Conservation (phyloP, 2,888 invertebrate species). For the Cryptops parisi region DNA sequence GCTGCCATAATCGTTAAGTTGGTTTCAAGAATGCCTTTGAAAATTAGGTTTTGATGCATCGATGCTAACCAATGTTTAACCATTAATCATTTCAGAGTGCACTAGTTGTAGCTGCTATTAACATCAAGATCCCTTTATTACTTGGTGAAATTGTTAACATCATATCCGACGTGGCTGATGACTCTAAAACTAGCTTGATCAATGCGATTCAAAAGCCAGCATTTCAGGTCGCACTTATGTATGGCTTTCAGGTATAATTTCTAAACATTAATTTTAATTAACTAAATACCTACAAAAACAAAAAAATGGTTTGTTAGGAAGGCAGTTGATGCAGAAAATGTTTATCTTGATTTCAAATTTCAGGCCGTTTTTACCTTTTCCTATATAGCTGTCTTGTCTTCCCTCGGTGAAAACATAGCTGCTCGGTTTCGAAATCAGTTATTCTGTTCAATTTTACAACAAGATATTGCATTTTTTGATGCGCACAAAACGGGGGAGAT, state of each 20-base stretch:
- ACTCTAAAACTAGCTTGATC: conserved; percentile 35
- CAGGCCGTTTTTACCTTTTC: conserved; percentile 74
- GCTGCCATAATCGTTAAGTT: not conserved
- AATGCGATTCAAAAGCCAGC: conserved; percentile 51
- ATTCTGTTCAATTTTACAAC: conserved; percentile 64
- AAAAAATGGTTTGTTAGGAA: no score
- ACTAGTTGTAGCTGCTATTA: conserved; percentile 67
- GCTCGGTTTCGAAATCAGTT: conserved; percentile 62
- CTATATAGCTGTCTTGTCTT: conserved; percentile 74
- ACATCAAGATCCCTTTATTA: conserved; percentile 73
- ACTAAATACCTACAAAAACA: not conserved
- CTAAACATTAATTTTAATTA: not conserved
- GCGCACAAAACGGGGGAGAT: conserved; percentile 80
- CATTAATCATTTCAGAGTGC: conserved; percentile 52
- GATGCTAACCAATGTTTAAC: not conserved
- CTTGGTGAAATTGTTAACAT: conserved; percentile 72
- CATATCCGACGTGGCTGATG: conserved; percentile 38
- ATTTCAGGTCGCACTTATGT: conserved; percentile 48
- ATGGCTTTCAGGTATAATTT: conserved; percentile 57
- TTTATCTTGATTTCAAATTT: conserved; percentile 23
- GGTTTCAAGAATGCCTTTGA: no score
- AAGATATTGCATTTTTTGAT: conserved; percentile 86
- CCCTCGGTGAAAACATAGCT: conserved; percentile 78
- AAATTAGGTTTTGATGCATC: conserved; percentile 10
- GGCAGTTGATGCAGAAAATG: not conserved